These are phyloP conservation scores for Entomyzon cyanotis DNA, from an alignment of 2,113 vertebrate genomes.

Conservation along the genomic window DNA sequence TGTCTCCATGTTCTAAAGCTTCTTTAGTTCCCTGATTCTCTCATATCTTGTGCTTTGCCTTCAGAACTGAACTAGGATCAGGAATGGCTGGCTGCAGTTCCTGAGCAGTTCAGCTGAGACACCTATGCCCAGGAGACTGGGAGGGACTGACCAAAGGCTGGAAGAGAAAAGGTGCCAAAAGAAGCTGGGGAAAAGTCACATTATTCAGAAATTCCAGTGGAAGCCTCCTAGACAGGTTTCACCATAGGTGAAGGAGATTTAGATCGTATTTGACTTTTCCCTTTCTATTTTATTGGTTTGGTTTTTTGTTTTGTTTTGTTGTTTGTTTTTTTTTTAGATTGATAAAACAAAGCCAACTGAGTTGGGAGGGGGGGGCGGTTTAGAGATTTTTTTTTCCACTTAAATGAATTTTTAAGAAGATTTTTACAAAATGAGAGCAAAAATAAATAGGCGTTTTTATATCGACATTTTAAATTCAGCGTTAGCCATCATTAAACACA, in stretches of 20 bases:
- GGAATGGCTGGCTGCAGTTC: background rate
- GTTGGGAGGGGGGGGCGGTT: too few relatives aligned
- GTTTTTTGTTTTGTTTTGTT: background rate
- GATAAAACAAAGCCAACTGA: background rate
- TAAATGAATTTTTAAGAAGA: background rate
- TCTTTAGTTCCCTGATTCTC: background rate
- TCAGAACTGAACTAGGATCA: background rate
- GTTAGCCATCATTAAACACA: conserved; percentile 21
- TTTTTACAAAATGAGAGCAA: background rate
- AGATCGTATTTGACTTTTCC: background rate
- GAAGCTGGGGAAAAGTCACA: background rate
- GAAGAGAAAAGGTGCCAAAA: background rate
- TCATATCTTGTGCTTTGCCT: background rate
- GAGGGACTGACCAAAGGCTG: fast-evolving
- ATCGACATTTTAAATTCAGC: background rate
- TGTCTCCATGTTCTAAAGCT: background rate
- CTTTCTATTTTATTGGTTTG: background rate
- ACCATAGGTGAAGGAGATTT: background rate
- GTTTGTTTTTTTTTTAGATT: background rate
- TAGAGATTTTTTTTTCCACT: background rate
- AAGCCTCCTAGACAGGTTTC: background rate
- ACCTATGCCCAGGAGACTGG: fast-evolving
- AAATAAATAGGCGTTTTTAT: conserved; percentile 25
- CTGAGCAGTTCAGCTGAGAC: background rate
- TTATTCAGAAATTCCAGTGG: background rate